These are phyloP conservation scores for Pararge aegeria DNA, from an alignment of 1,140 invertebrate species.

Conservation along the genomic window DNA sequence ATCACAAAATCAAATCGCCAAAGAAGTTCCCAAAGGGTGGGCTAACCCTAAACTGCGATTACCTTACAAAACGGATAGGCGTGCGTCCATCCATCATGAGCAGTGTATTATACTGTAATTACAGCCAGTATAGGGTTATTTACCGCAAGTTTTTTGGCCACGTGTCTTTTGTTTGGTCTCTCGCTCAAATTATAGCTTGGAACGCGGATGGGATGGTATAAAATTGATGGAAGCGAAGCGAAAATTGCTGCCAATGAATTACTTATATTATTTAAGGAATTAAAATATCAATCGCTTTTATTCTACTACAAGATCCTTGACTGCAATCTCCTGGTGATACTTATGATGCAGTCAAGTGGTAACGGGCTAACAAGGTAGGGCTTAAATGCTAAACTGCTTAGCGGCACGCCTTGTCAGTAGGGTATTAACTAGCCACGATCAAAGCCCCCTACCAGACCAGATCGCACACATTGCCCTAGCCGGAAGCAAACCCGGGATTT, in stretches of 20 bases:
- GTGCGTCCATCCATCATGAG: slow-evolving; percentile 51
- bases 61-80: slow-evolving; percentile 47
- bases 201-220: slow-evolving; percentile 14
- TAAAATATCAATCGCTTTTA: too few species aligned
- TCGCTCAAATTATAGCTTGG: slow-evolving; percentile 46
- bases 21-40: slow-evolving; percentile 38
- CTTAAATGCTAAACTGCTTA: too few species aligned
- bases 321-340: too few species aligned
- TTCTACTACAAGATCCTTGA: too few species aligned
- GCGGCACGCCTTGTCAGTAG: too few species aligned
- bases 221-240: slow-evolving; percentile 2
- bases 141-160: slow-evolving; percentile 24
- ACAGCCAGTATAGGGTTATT: slow-evolving; percentile 24
- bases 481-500: too few species aligned
- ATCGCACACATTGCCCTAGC: too few species aligned
- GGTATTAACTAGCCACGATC: too few species aligned
- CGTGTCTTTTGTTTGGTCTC: slow-evolving; percentile 54
- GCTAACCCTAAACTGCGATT: slow-evolving; percentile 31
- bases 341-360: too few species aligned
- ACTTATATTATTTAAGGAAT: background rate
- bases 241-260: slow-evolving; percentile 2
- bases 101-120: slow-evolving; percentile 52
- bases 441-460: too few species aligned
- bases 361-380: too few species aligned
- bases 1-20: slow-evolving; percentile 14